Base-by-base conservation (phyloP, 2,797 vertebrate genomes). In the Typhlichthys subterraneus region DNA sequence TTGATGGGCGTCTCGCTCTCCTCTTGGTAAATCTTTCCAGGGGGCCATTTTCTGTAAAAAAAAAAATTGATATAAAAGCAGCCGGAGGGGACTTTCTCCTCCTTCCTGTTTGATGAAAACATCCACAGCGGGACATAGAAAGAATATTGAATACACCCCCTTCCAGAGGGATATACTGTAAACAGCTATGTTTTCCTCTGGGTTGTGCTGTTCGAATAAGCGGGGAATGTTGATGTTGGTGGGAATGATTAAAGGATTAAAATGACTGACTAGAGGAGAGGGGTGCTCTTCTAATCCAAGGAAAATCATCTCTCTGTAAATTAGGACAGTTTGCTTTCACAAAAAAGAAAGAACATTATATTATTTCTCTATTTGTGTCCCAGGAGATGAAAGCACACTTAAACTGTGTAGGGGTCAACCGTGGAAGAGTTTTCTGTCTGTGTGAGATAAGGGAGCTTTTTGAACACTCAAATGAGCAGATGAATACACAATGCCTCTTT, bases 61-160 rank as follows among this genome's bases (percentile, higher is more conserved):
- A 51, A 74, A 74, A 67, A 74, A 45, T 50, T 68, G 29, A 73
- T 67, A 56, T 67, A 63, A 77, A 77, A 73, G 45, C 56, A 0
- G 63, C 80, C 67, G 60, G 72, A 84, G 80, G 85, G 79, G 80
- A 82, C 81, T 85, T 88, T 81, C 80, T 81, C 57, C 65, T 80
- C 59, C 63, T 76, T 83, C 77, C 83, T 78, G 70, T 84, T 81
- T 81, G 72, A 83, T 65, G 75, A 78, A 83, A 84, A 80, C 73
- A 79, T 69, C 85, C 70, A 77, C 76, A 81, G 71, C 70, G 59
- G 69, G 59, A 66, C 59, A 62, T 48, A 51, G n/a, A 42, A 11
- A 52, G 31, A 33, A 33, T 33, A 33, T 33, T 33, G 31, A 2
- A 33, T 33, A 7, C 4, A 5, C 31, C 31, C 31, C 31, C 31